These are phyloP conservation scores for Actenoides lindsayi DNA, from an alignment of 2,113 vertebrate species.

Conservation along the genomic window DNA sequence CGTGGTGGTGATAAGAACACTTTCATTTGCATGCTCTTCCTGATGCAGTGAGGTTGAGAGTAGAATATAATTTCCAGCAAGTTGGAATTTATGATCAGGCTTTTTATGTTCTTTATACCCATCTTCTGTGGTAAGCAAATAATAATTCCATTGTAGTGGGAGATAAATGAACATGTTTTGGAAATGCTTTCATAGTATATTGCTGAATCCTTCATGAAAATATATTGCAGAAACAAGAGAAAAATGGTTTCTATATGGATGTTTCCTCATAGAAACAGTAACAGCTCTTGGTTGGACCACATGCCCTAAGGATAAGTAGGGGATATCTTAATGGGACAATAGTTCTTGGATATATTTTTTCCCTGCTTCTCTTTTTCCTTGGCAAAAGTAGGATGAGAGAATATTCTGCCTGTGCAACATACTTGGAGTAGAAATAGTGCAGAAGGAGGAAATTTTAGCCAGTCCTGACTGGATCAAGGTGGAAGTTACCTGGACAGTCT, in stretches of 20 bases:
- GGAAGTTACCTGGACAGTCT: not conserved
- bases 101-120: not conserved
- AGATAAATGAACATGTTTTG: not conserved
- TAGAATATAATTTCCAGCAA: not conserved
- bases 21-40: not conserved
- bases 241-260: not conserved
- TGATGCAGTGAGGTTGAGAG: not conserved
- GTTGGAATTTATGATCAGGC: not conserved
- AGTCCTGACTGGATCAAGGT: not conserved
- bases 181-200: not conserved
- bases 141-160: not conserved
- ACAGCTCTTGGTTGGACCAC: not conserved
- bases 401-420: not conserved
- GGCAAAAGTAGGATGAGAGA: not conserved
- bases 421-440: not conserved
- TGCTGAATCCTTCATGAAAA: not conserved
- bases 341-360: not conserved
- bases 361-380: not conserved
- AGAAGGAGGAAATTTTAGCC: not conserved
- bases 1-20: not conserved
- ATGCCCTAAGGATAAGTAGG: not conserved
- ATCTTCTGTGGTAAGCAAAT: not conserved
- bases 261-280: not conserved
- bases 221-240: not conserved
- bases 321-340: not conserved